Percentiles rank a stretch among this genome's conserved stretches.
phyloP scores from a whole-genome alignment of 2,888 invertebrate genomes.

The Papilio protenor region DNA sequence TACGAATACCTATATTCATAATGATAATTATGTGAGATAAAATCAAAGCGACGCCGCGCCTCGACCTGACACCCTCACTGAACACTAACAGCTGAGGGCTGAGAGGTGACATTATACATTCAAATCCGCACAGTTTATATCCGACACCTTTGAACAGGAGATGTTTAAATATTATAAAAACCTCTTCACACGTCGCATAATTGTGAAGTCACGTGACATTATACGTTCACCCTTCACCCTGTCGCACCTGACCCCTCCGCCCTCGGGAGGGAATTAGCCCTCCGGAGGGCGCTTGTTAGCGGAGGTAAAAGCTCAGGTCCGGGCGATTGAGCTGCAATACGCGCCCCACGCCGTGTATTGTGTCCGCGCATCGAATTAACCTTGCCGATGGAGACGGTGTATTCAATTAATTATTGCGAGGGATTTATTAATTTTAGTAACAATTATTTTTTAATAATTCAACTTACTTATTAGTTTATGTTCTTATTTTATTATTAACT shows the following conservation, averaged over 20 bases:
- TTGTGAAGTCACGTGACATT: slow-evolving; percentile 27
- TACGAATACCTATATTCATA: neutral
- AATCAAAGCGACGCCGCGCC: neutral
- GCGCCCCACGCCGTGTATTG: neutral
- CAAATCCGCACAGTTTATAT: slow-evolving; percentile 19
- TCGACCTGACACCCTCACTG: neutral
- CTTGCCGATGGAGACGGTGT: neutral
- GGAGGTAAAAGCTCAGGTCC: slow-evolving; percentile 28
- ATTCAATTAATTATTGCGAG: slow-evolving; percentile 1
- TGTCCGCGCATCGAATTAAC: slow-evolving; percentile 2
- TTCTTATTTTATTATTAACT: no score
- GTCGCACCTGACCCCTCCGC: slow-evolving; percentile 37
- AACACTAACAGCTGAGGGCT: neutral
- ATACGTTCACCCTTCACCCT: slow-evolving; percentile 27
- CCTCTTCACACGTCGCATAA: slow-evolving; percentile 30
- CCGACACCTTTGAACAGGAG: slow-evolving; percentile 27
- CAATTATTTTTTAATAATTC: neutral
- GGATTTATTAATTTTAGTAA: neutral
- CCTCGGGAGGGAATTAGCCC: slow-evolving; percentile 38
- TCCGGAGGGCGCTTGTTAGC: slow-evolving; percentile 37
- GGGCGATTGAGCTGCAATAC: slow-evolving; percentile 17
- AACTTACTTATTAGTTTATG: neutral
- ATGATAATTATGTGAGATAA: neutral
- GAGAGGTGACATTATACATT: neutral
- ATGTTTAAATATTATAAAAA: slow-evolving; percentile 32